Base-by-base conservation (phyloP, 2,113 vertebrate species). In the Chiloscyllium plagiosum region DNA sequence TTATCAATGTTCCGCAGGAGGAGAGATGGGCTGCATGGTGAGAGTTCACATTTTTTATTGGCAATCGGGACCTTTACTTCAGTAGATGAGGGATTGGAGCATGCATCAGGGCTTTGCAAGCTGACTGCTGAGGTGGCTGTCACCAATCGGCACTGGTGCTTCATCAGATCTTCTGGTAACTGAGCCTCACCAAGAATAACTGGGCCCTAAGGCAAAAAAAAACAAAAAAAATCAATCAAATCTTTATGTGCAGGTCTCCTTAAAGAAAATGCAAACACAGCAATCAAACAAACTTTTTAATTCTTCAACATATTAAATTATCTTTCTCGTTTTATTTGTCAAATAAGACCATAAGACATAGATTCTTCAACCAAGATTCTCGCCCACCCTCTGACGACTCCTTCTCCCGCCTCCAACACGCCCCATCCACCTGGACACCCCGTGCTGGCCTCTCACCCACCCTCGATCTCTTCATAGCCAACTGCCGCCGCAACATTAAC, bases 161-260 rank as follows among this genome's bases (percentile, higher is more conserved):
- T 96, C 86, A 56, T 52, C 42, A 95, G 1, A 83, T 96, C 95
- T 85, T 96, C 96, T 56, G 96, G 96, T 83, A 96, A 96, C 15
- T 22, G 0, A 70, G 69, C 96, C 50, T 96, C 96, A 68, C 96
- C 96, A 47, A 97, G 96, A 87, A 96, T 96, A 92, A 96, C 96
- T 7, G 42, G 70, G 94, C 93, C 47, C 80, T 87, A 33, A 17
- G 20, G 20, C 37, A n/a, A 87, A 42, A 78, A 69, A 95, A 56
- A 70, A 19, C 22, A 33, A 92, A n/a, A 78, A 68, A 95, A 56
- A 85, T 19, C 22, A 33, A 68, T 68, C 22, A 96, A n/a, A 70
- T 52, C 87, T 24, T n/a, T 17, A 24, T 6, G 52, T 33, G 7
- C 8, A 72, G 26, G 19, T 20, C 37, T 47, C 37, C 37, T 6